These are phyloP conservation scores for Vireo altiloquus DNA, from an alignment of 2,113 vertebrate genomes.

Conservation along the genomic window DNA sequence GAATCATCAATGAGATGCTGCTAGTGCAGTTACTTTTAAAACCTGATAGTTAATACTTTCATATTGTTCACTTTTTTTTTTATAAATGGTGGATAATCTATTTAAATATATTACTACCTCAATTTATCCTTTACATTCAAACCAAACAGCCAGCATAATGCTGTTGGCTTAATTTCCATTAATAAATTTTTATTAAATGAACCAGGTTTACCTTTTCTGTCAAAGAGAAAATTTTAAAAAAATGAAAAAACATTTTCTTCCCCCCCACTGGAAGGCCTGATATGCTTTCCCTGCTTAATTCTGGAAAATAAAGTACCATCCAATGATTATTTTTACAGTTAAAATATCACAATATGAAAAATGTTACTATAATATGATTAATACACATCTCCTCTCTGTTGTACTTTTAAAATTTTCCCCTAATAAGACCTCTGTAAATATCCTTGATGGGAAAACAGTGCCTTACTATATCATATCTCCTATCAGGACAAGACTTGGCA, in stretches of 20 bases:
- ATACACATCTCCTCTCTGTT: neutral
- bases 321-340: neutral
- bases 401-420: neutral
- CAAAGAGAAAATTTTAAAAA: neutral
- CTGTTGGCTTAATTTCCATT: neutral
- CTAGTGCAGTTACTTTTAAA: neutral
- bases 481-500: neutral
- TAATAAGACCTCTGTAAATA: neutral
- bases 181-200: neutral
- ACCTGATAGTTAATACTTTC: neutral
- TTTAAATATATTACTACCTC: neutral
- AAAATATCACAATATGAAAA: neutral
- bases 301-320: neutral
- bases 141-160: neutral
- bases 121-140: neutral
- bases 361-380: neutral
- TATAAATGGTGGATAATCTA: neutral
- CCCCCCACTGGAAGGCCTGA: neutral
- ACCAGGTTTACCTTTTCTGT: neutral
- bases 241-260: neutral
- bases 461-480: neutral
- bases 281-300: neutral
- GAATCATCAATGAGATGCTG: neutral
- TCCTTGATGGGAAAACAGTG: neutral
- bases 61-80: neutral